phyloP scores from a whole-genome alignment of 2,888 invertebrate species.

The Dinocampus coccinellae region DNA sequence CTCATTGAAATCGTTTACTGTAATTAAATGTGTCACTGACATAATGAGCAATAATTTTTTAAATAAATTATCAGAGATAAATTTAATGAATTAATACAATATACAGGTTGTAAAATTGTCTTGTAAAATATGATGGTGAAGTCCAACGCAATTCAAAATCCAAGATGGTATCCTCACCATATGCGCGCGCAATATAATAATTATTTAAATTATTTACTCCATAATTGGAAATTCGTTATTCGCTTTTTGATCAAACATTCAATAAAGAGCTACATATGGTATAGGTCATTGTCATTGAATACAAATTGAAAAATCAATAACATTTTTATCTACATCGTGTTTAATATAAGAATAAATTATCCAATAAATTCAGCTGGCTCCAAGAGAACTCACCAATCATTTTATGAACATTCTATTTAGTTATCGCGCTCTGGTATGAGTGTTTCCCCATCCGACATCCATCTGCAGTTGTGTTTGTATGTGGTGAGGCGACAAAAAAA shows the following conservation, averaged over 20 bases:
- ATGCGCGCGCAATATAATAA: background rate
- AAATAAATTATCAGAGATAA: background rate
- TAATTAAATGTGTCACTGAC: constrained; percentile 72
- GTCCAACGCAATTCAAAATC: background rate
- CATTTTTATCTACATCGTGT: background rate
- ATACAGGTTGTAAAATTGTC: too few relatives aligned
- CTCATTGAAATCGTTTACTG: constrained; percentile 71
- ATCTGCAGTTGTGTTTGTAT: background rate
- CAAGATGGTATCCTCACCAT: background rate
- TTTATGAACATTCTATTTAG: background rate
- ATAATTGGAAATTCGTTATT: background rate
- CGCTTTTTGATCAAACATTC: background rate
- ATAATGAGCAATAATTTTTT: constrained; percentile 62
- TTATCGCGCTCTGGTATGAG: background rate
- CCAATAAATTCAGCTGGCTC: background rate
- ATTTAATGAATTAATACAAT: too few relatives aligned
- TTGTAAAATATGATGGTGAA: background rate
- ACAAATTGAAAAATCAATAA: background rate
- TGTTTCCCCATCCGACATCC: background rate
- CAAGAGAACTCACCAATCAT: background rate
- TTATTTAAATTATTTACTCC: background rate
- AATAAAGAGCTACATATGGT: background rate
- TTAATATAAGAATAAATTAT: too few relatives aligned
- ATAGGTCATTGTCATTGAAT: too few relatives aligned
- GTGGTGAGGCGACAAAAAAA: constrained; percentile 16